phyloP scores from a whole-genome alignment of 1,140 invertebrate species.

The Drosophila busckii region DNA sequence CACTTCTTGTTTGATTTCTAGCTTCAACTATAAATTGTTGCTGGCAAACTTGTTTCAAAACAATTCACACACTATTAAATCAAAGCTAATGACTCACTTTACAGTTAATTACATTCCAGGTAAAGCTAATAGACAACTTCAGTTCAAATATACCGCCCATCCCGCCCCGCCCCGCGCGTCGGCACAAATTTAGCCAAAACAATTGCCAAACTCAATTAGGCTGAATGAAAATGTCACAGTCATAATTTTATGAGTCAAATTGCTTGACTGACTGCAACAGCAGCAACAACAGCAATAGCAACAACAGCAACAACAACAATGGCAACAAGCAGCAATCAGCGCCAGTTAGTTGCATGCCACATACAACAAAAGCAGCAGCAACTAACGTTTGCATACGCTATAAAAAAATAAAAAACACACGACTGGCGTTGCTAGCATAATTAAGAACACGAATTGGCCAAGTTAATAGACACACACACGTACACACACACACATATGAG shows the following conservation, averaged over 20 bases:
- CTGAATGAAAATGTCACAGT: conserved; percentile 69
- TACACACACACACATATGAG: conserved; percentile 5
- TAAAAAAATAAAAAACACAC: conserved; percentile 14
- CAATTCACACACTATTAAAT: conserved; percentile 18
- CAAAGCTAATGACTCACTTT: conserved; percentile 36
- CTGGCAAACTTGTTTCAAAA: not conserved
- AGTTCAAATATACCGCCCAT: not conserved
- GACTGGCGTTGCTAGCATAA: conserved; percentile 47
- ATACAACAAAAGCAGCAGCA: conserved; percentile 17
- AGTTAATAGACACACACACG: conserved; percentile 41
- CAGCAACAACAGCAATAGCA: conserved; percentile 4
- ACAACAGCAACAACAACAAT: conserved; percentile 3
- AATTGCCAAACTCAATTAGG: conserved; percentile 54
- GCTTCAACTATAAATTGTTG: too few relatives aligned
- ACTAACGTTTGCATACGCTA: conserved; percentile 36
- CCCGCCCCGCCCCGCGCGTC: not conserved
- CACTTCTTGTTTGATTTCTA: too few relatives aligned
- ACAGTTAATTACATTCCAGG: conserved; percentile 20
- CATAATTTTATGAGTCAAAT: conserved; percentile 64
- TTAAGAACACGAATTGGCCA: conserved; percentile 73
- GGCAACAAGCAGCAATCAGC: conserved; percentile 46
- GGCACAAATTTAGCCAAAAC: too few relatives aligned
- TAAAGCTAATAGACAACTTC: conserved; percentile 2
- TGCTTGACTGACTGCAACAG: conserved; percentile 52
- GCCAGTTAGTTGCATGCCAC: conserved; percentile 51